phyloP scores from a whole-genome alignment of 2,888 invertebrate species.

The Volucella inflata region DNA sequence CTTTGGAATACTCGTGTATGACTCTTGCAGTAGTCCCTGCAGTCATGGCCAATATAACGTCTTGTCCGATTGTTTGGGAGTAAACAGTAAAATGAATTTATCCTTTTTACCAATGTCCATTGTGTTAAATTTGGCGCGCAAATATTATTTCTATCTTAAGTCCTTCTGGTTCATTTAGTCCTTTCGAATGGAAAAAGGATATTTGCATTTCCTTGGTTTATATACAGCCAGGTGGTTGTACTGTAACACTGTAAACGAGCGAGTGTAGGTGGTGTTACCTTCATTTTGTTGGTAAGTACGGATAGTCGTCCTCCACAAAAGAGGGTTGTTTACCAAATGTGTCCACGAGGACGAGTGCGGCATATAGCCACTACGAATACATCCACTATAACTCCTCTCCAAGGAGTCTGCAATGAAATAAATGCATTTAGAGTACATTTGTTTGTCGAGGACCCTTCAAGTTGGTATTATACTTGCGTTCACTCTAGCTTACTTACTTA shows the following conservation, averaged over 20 bases:
- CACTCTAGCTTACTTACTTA: constrained; percentile 66
- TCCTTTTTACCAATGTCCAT: constrained; percentile 39
- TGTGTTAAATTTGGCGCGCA: constrained; percentile 45
- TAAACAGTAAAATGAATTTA: constrained; percentile 58
- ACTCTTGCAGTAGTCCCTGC: too few species aligned
- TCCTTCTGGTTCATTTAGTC: constrained; percentile 72
- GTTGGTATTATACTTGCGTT: constrained; percentile 70
- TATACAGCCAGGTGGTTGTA: constrained; percentile 41
- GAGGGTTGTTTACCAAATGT: constrained; percentile 72
- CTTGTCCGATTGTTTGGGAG: constrained; percentile 45
- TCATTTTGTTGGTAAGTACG: constrained; percentile 44
- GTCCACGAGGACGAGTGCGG: constrained; percentile 71
- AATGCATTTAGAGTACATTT: constrained; percentile 76
- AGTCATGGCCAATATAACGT: constrained; percentile 25
- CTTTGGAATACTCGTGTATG: too few species aligned
- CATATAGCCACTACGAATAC: too few species aligned
- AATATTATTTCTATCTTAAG: constrained; percentile 57
- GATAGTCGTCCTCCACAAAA: constrained; percentile 52
- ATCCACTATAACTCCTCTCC: constrained; percentile 29
- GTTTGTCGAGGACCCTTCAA: constrained; percentile 70
- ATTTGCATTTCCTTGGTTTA: constrained; percentile 70
- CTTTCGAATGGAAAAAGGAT: constrained; percentile 60
- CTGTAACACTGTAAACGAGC: background rate
- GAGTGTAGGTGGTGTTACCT: constrained; percentile 68
- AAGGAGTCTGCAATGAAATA: constrained; percentile 74